These are phyloP conservation scores for Scaptomyza graminum DNA, from an alignment of 1,140 invertebrate genomes.

Conservation along the genomic window DNA sequence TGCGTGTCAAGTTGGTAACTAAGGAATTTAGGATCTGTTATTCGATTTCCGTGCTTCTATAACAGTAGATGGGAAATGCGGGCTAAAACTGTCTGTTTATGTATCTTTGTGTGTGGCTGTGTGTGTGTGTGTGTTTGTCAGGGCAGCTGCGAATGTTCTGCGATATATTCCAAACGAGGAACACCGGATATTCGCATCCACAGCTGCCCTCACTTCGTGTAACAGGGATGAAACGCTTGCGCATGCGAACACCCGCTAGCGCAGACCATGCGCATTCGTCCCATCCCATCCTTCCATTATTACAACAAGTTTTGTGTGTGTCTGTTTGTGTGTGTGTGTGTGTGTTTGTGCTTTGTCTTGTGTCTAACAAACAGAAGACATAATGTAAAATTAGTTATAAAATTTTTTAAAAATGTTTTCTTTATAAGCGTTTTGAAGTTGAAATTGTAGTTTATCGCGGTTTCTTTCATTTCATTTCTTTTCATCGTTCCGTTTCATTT, in stretches of 20 bases:
- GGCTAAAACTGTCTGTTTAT: conserved; percentile 55
- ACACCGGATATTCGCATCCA: conserved; percentile 58
- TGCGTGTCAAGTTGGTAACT: not conserved
- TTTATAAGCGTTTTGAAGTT: conserved; percentile 81
- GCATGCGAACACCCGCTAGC: conserved; percentile 54
- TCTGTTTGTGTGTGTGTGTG: conserved; percentile 6
- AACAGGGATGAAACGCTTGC: conserved; percentile 53
- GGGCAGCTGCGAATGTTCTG: conserved; percentile 22
- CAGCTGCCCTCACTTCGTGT: conserved; percentile 42
- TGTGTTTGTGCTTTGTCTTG: conserved; percentile 31
- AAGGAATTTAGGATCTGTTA: conserved; percentile 51
- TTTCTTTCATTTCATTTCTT: conserved; percentile 15
- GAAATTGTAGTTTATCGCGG: conserved; percentile 78
- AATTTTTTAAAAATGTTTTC: conserved; percentile 78
- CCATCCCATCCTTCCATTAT: conserved; percentile 53
- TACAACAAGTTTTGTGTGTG: conserved; percentile 8
- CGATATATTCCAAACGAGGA: conserved; percentile 19
- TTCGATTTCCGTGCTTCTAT: conserved; percentile 72
- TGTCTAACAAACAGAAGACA: conserved; percentile 61
- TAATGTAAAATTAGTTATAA: conserved; percentile 77
- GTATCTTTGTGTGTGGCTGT: conserved; percentile 13
- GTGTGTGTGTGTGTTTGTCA: conserved; percentile 7
- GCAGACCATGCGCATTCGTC: conserved; percentile 45
- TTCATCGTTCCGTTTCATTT: conserved; percentile 6
- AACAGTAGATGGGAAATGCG: conserved; percentile 43